Conservation (phyloP, 1,140 invertebrate genomes). For the Pseudachorutes palmiensis region DNA sequence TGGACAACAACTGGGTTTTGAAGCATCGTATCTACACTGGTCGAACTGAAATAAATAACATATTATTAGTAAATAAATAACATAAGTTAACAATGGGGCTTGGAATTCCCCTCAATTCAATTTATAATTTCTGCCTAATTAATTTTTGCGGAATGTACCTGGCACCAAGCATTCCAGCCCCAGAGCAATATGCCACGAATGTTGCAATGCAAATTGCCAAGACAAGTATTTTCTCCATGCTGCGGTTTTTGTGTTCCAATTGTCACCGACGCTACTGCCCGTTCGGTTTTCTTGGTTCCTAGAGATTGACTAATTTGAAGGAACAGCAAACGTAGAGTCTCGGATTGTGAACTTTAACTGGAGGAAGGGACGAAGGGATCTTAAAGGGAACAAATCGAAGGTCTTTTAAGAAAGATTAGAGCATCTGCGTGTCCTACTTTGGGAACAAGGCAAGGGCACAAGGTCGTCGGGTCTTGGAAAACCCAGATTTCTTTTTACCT, state of each 20-base stretch:
- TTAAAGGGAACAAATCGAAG: neutral
- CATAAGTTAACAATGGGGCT: too few species aligned
- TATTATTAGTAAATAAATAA: neutral
- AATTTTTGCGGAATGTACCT: neutral
- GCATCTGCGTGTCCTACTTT: neutral
- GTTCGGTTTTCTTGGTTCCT: too few species aligned
- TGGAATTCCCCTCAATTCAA: too few species aligned
- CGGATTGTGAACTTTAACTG: neutral
- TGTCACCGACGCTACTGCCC: too few species aligned
- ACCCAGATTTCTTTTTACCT: conserved; percentile 4
- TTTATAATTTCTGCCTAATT: neutral
- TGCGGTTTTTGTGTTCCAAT: neutral
- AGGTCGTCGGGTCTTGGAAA: neutral
- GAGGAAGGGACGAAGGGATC: conserved; percentile 4
- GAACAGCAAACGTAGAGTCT: neutral
- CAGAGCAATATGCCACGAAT: neutral
- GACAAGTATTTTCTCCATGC: neutral
- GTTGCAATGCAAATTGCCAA: neutral
- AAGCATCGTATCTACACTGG: conserved; percentile 34
- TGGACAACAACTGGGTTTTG: conserved; percentile 25
- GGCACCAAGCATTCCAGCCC: neutral
- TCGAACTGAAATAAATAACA: neutral
- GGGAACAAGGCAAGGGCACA: conserved; percentile 6
- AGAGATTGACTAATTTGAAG: too few species aligned
- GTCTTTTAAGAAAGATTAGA: neutral